Conservation (phyloP, 2,113 vertebrate species). For the Anarrhichthys ocellatus region DNA sequence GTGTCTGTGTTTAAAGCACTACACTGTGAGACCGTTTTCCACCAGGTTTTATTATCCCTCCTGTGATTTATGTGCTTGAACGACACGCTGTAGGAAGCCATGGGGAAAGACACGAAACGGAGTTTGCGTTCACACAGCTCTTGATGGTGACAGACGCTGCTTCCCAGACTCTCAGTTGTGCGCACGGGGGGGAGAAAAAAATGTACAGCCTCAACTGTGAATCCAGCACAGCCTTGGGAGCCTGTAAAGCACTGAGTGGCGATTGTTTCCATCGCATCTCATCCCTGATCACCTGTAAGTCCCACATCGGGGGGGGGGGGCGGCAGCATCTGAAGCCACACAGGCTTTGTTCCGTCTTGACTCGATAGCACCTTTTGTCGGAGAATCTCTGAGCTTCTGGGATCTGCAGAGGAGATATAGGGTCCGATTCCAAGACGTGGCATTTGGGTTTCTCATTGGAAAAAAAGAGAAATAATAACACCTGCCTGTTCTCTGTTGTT, state of each 20-base stretch:
- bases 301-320: background rate
- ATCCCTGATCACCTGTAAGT: slow-evolving; percentile 46
- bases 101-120: background rate
- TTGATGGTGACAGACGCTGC: slow-evolving; percentile 13
- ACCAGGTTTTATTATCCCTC: slow-evolving; percentile 36
- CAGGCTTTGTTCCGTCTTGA: slow-evolving; percentile 28
- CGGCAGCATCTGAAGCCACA: background rate
- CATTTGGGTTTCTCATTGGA: slow-evolving; percentile 7
- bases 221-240: slow-evolving; percentile 30
- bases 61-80: slow-evolving; percentile 49
- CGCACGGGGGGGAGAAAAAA: background rate
- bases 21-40: slow-evolving; percentile 38
- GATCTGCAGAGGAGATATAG: background rate
- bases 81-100: background rate
- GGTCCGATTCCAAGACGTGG: background rate
- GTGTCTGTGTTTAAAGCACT: slow-evolving; percentile 43
- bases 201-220: slow-evolving; percentile 50
- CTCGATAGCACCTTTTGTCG: background rate
- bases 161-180: background rate
- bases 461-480: background rate
- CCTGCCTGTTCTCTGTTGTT: background rate
- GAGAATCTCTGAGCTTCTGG: slow-evolving; percentile 15
- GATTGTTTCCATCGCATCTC: slow-evolving; percentile 49
- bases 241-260: slow-evolving; percentile 48
- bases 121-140: background rate